A percentile compares a stretch with the other conserved stretches of the same genome.
phyloP scores from a whole-genome alignment of 2,113 vertebrate species.

The Petrocephalus zakoni region DNA sequence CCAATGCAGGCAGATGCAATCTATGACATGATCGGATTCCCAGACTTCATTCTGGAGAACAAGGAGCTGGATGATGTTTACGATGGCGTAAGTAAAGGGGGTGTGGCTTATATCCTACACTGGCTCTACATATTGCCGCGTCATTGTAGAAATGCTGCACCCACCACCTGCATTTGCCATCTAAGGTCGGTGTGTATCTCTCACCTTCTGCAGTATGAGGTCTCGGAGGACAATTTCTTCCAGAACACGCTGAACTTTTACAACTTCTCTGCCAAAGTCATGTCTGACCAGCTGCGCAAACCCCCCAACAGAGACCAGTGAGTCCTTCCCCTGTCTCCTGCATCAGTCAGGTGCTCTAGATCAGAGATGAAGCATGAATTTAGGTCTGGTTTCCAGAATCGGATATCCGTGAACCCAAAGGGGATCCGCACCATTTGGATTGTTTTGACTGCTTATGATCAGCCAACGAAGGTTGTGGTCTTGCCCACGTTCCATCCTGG shows the following conservation, averaged over 20 bases:
- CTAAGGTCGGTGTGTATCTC: neutral
- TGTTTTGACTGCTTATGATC: neutral
- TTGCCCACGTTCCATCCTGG: neutral
- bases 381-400: neutral
- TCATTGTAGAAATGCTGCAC: neutral
- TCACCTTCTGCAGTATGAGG: conserved; percentile 74
- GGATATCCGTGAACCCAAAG: neutral
- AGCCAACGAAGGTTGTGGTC: neutral
- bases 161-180: neutral
- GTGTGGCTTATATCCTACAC: neutral
- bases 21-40: conserved; percentile 98
- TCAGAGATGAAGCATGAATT: neutral
- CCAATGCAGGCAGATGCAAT: conserved; percentile 79
- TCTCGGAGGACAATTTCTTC: conserved; percentile 94
- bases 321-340: conserved; percentile 34
- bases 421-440: neutral
- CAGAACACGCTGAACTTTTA: conserved; percentile 97
- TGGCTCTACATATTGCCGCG: neutral
- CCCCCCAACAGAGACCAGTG: conserved; percentile 94
- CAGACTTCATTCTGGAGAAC: conserved; percentile 90
- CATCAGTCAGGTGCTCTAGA: neutral
- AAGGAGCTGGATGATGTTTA: conserved; percentile 95
- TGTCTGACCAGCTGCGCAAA: conserved; percentile 95
- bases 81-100: conserved; percentile 71
- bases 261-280: conserved; percentile 94